Evolutionary conservation across 2,797 vertebrate species (phyloP), one percentile per base, ranked within the genome.

Genomic region (Lepilemur septentrionalis): DNA sequence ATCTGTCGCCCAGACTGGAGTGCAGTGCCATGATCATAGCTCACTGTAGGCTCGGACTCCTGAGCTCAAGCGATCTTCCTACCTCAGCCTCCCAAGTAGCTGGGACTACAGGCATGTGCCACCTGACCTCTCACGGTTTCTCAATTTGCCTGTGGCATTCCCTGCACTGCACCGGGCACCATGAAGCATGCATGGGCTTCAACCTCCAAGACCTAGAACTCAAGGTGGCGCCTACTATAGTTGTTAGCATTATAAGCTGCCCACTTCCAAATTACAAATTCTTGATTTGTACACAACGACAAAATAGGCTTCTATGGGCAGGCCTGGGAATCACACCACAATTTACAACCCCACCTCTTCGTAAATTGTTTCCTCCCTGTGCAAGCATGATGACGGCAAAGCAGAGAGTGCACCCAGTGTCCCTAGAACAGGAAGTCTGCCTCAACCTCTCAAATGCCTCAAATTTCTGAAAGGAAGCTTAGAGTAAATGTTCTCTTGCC

Each of bases 141-240:
- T 52, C 28, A 25, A 12, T 25, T 43, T 23, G 76, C n/a, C 46
- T 12, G 11, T 15, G n/a, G 70, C 8, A 52, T 1, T 32, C 22
- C 4, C 7, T 43, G 32, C 1, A 0, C 6, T 20, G 38, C 35
- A 18, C 28, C 22, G 9, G 0, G 18, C 0, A 2, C 55, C 18
- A 8, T 4, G 52, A 46, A n/a, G 23, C 18, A 72, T 0, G 4
- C 43, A 1, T 7, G 5, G 50, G 41, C 12, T 48, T 87, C 41
- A 1, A 20, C 20, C 72, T 25, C 41, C 13, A 41, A 59, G 43
- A 79, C n/a, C 43, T 70, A 38, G n/a, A 52, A 15, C 23, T 46
- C 65, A 30, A 50, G 14, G 59, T 43, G 69, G 61, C n/a, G 4
- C 17, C 46, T 28, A 32, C n/a, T 67, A 55, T 1, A 13, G 69